Evolutionary conservation across 1,140 invertebrate genomes (phyloP).

Genomic region (Odontomachus brunneus): DNA sequence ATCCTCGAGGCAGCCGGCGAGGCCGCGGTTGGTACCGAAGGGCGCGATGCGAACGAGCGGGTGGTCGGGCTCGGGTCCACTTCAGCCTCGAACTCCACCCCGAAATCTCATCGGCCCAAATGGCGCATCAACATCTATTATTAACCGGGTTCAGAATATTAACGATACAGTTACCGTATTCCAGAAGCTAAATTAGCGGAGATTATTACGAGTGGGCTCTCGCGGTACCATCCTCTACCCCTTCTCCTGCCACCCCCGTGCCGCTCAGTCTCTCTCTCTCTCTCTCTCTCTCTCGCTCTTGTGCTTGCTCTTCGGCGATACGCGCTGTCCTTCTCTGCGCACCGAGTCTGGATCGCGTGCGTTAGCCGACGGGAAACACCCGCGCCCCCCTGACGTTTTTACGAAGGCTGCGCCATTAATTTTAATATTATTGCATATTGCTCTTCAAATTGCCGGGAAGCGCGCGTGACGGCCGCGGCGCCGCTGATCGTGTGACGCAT

Average conservation of each 20-base stretch:
- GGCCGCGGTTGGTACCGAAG: slow-evolving; percentile 55
- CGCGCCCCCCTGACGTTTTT: slow-evolving; percentile 63
- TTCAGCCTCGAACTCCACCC: slow-evolving; percentile 82
- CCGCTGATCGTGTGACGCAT: slow-evolving; percentile 67
- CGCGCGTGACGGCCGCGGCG: slow-evolving; percentile 63
- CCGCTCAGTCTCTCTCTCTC: slow-evolving; percentile 40
- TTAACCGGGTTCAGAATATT: slow-evolving; percentile 85
- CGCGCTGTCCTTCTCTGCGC: slow-evolving; percentile 56
- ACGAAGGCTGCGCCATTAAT: slow-evolving; percentile 76
- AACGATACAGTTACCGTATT: slow-evolving; percentile 85
- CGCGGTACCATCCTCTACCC: slow-evolving; percentile 66
- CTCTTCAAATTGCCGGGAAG: slow-evolving; percentile 76
- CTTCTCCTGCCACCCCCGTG: slow-evolving; percentile 28
- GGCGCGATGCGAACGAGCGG: slow-evolving; percentile 61
- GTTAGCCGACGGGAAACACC: slow-evolving; percentile 37
- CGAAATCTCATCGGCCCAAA: slow-evolving; percentile 86
- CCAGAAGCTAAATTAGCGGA: slow-evolving; percentile 85
- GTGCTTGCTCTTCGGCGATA: slow-evolving; percentile 62
- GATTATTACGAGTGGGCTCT: slow-evolving; percentile 84
- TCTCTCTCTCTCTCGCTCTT: slow-evolving; percentile 42
- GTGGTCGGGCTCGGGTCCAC: slow-evolving; percentile 73
- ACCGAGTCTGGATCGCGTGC: slow-evolving; percentile 26
- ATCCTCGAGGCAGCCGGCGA: slow-evolving; percentile 55
- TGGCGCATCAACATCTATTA: slow-evolving; percentile 86
- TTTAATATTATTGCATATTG: slow-evolving; percentile 81